phyloP scores from a whole-genome alignment of 2,113 vertebrate genomes.

The Misgurnus anguillicaudatus region DNA sequence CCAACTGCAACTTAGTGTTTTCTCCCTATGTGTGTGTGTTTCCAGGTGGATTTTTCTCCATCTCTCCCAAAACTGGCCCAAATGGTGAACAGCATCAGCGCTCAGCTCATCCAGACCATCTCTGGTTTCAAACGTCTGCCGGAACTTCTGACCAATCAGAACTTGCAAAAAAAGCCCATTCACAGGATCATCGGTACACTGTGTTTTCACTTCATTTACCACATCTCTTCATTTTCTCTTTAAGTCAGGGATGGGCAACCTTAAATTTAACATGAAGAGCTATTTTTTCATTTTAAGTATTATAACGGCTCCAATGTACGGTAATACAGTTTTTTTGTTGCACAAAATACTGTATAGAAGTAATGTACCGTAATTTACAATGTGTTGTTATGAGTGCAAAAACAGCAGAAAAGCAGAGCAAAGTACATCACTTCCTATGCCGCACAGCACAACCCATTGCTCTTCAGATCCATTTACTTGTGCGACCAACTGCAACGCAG shows the following conservation, averaged over 20 bases:
- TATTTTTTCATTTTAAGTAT: no score
- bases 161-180: conserved; percentile 71
- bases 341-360: no score
- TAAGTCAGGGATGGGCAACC: not conserved
- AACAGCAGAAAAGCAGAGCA: no score
- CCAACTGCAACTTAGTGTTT: conserved; percentile 26
- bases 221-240: not conserved
- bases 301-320: no score
- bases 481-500: no score
- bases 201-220: not conserved
- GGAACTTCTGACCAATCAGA: conserved; percentile 71
- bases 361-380: no score
- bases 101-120: conserved; percentile 77
- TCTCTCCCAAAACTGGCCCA: conserved; percentile 72
- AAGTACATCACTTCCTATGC: no score
- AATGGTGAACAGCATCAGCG: conserved; percentile 71
- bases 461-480: no score
- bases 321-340: no score
- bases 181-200: conserved; percentile 72
- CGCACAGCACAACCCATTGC: no score
- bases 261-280: no score
- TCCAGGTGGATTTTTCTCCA: conserved; percentile 85
- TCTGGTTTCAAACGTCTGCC: conserved; percentile 81
- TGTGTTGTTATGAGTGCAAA: no score
- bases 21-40: conserved; percentile 37